These are phyloP conservation scores for Eumeta japonica DNA, from an alignment of 1,140 invertebrate genomes.

Conservation along the genomic window DNA sequence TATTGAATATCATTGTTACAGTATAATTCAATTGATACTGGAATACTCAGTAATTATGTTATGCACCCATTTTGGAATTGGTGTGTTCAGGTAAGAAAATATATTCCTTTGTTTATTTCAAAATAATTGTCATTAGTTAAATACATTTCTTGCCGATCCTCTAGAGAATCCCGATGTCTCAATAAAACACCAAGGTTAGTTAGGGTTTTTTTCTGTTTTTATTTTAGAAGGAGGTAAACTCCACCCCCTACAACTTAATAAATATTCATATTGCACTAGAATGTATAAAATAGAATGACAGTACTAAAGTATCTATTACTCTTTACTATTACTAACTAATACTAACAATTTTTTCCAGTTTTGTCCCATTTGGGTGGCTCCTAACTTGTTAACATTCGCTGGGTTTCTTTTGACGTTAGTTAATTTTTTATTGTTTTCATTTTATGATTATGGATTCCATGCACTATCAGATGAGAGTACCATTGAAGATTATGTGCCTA, in stretches of 20 bases:
- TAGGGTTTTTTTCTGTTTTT: too few relatives aligned
- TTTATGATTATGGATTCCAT: conserved; percentile 85
- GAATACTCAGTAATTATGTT: conserved; percentile 89
- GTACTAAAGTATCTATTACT: too few relatives aligned
- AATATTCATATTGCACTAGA: too few relatives aligned
- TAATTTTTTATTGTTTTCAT: conserved; percentile 84
- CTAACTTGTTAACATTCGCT: conserved; percentile 92
- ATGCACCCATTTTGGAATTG: conserved; percentile 98
- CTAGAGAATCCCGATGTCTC: too few relatives aligned
- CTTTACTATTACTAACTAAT: too few relatives aligned
- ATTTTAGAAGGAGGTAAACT: too few relatives aligned
- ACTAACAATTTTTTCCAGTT: conserved; percentile 64
- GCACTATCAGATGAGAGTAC: conserved; percentile 69
- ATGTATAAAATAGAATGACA: too few relatives aligned
- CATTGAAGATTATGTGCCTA: conserved; percentile 68
- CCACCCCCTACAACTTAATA: too few relatives aligned
- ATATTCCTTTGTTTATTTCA: too few relatives aligned
- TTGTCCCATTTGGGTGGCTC: conserved; percentile 90
- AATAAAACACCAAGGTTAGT: too few relatives aligned
- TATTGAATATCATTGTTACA: conserved; percentile 72
- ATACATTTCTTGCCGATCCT: too few relatives aligned
- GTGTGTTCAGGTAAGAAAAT: conserved; percentile 81
- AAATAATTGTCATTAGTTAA: too few relatives aligned
- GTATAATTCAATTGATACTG: conserved; percentile 93
- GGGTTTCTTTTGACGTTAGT: conserved; percentile 92